phyloP scores from a whole-genome alignment of 2,888 invertebrate species.

The Acronicta leporina region DNA sequence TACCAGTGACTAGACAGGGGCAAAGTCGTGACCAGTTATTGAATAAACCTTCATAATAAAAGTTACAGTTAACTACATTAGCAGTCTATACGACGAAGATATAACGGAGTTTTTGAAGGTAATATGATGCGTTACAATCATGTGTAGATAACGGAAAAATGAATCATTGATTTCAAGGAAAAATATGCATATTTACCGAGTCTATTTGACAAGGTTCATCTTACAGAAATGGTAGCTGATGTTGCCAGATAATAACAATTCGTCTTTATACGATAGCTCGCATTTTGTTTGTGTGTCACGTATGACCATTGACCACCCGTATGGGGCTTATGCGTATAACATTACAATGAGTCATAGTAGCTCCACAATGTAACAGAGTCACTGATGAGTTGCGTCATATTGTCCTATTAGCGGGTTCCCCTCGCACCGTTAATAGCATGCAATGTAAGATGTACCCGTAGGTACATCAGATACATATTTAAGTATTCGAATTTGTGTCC shows the following conservation, averaged over 20 bases:
- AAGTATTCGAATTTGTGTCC: too few relatives aligned
- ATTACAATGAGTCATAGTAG: conserved; percentile 60
- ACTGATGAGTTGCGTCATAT: conserved; percentile 55
- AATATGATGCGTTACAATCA: conserved; percentile 56
- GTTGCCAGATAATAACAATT: conserved; percentile 32
- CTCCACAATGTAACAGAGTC: conserved; percentile 41
- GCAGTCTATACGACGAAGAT: conserved; percentile 57
- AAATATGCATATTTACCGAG: conserved; percentile 1
- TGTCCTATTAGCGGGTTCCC: conserved; percentile 55
- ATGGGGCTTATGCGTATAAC: conserved; percentile 57
- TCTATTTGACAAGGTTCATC: conserved; percentile 10
- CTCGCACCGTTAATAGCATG: conserved; percentile 39
- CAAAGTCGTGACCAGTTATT: conserved; percentile 45
- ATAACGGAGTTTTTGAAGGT: conserved; percentile 61
- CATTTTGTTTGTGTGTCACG: conserved; percentile 58
- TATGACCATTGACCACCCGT: conserved; percentile 57
- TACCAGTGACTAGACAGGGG: conserved; percentile 40
- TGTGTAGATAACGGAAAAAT: conserved; percentile 30
- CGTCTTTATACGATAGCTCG: conserved; percentile 37
- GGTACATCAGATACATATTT: too few relatives aligned
- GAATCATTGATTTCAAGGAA: conserved; percentile 25
- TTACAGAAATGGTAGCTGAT: conserved; percentile 13
- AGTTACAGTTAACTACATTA: conserved; percentile 52
- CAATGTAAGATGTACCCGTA: conserved; percentile 40
- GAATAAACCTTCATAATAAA: conserved; percentile 51